phyloP scores from a whole-genome alignment of 2,888 invertebrate species.

The Drosophila nr. perissopoda region DNA sequence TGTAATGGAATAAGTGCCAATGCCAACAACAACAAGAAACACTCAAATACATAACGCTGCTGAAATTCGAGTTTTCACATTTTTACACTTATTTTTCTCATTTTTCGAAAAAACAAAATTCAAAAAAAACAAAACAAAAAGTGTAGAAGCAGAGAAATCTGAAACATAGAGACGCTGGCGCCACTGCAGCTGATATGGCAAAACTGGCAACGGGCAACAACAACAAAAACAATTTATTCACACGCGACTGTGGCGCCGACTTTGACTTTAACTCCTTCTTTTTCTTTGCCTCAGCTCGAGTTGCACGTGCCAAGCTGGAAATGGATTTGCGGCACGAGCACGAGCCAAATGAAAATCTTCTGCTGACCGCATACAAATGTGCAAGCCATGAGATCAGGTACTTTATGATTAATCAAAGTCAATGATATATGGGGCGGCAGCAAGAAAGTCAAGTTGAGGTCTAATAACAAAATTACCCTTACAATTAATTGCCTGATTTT shows the following conservation, averaged over 20 bases:
- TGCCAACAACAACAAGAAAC: neutral
- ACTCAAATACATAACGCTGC: conserved; percentile 4
- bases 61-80: conserved; percentile 14
- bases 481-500: neutral
- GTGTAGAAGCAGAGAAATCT: neutral
- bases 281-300: neutral
- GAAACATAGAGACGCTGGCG: conserved; percentile 33
- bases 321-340: conserved; percentile 50
- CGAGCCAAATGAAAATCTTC: conserved; percentile 41
- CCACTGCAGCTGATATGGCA: conserved; percentile 41
- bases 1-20: conserved; percentile 14
- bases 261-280: neutral
- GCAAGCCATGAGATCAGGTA: conserved; percentile 14
- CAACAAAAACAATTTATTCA: conserved; percentile 18
- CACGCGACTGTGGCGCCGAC: conserved; percentile 27
- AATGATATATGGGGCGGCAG: neutral
- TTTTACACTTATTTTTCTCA: neutral
- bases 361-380: conserved; percentile 27
- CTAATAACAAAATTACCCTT: neutral
- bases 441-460: neutral
- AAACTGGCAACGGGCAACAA: neutral
- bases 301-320: conserved; percentile 66
- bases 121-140: neutral
- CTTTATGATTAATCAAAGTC: conserved; percentile 5
- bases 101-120: neutral